Percentiles rank a stretch among this genome's conserved stretches.
phyloP scores from a whole-genome alignment of 2,888 invertebrate genomes.

The Stenolophus ochropezus region DNA sequence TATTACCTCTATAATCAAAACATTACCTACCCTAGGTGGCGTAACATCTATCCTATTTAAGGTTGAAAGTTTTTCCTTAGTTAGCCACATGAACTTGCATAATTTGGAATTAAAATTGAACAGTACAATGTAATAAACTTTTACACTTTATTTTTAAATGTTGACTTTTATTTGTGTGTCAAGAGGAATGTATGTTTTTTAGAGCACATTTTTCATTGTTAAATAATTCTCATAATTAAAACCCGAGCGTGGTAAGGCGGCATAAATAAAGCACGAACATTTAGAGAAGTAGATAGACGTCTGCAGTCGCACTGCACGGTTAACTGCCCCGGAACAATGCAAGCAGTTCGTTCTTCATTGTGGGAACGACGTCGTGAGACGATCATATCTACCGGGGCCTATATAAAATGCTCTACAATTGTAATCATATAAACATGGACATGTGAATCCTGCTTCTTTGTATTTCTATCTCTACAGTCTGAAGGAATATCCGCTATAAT shows the following conservation, averaged over 20 bases:
- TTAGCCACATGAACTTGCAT: too few relatives aligned
- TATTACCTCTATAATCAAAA: too few relatives aligned
- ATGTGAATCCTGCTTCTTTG: constrained; percentile 15
- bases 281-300: constrained; percentile 28
- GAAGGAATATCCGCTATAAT: background rate
- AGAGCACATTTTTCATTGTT: background rate
- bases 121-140: too few relatives aligned
- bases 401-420: constrained; percentile 21
- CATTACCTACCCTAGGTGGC: too few relatives aligned
- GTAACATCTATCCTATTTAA: too few relatives aligned
- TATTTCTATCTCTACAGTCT: background rate
- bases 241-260: background rate
- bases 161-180: background rate
- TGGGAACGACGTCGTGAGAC: constrained; percentile 17
- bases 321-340: too few relatives aligned
- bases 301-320: too few relatives aligned
- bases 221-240: constrained; percentile 38
- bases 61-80: too few relatives aligned
- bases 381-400: constrained; percentile 13
- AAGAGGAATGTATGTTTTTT: background rate
- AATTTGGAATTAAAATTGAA: too few relatives aligned
- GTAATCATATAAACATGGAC: constrained; percentile 14
- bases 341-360: constrained; percentile 4
- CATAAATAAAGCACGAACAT: constrained; percentile 23
- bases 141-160: too few relatives aligned